Evolutionary conservation across 1,140 invertebrate species (phyloP), one percentile per base, ranked within the genome.

Genomic region (Neodiprion virginianus): DNA sequence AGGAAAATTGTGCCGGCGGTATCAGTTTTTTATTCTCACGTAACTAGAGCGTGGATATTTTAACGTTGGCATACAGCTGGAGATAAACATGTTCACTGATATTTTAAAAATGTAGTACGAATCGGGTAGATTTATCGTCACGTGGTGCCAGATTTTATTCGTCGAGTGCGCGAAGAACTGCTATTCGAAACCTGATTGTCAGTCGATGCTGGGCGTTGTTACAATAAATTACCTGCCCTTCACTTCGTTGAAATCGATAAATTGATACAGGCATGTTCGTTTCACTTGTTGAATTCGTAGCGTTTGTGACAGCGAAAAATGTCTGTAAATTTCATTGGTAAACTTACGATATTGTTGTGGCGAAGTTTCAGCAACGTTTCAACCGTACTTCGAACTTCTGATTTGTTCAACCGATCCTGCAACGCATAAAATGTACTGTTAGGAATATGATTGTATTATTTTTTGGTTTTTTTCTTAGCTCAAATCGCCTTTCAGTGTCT

Each of bases 341-440:
- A 61, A 61, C 79, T 84, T 76, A 85, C 84, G 68, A 85, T 82
- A 75, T 85, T 84, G 47, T 80, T 77, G 76, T 85, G 84, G 70
- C 78, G 75, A 28, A 85, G 72, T 69, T 79, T 80, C 7, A 85
- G 72, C 11, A 84, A 74, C 21, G 80, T 80, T 75, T 81, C 74
- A 50, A 84, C 79, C 74, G 80, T 82, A 1, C 76, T 77, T 65
- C 76, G 74, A n/a, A 81, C 81, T 74, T 81, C 81, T 53, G 72
- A 74, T 69, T 82, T 74, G 65, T 81, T 83, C 61, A 82, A 79
- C 75, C 79, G 79, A 21, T 74, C 77, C 84, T 85, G 76, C 23
- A 79, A 79, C 21, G 73, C 12, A 78, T 74, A 73, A 71, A 68
- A 74, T 70, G 17, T 7, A 77, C n/a, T 7, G 23, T 68, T 3